Percentiles rank a stretch among this genome's conserved stretches.
These are phyloP conservation scores for Meiosimyza decipiens DNA, from an alignment of 2,888 invertebrate genomes.

Conservation along the genomic window DNA sequence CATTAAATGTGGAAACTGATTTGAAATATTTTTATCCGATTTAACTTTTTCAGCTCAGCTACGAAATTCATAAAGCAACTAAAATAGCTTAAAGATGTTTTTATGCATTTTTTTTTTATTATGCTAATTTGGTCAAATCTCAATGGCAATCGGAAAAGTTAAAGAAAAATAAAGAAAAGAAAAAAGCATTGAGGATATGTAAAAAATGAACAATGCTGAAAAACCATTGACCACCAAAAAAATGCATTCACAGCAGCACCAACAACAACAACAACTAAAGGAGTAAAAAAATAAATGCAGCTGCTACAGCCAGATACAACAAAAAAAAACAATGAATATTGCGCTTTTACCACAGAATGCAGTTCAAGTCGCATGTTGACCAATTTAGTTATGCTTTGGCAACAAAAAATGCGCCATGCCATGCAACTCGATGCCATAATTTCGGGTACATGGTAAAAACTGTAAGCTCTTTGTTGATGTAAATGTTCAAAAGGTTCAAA, in stretches of 20 bases:
- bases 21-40: slow-evolving; percentile 6
- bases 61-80: slow-evolving; percentile 4
- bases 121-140: slow-evolving; percentile 42
- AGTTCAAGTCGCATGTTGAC: slow-evolving; percentile 29
- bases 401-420: slow-evolving; percentile 9
- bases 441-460: too few relatives aligned
- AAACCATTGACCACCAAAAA: slow-evolving; percentile 23
- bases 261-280: neutral
- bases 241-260: neutral
- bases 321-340: neutral
- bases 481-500: too few relatives aligned
- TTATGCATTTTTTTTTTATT: slow-evolving; percentile 33
- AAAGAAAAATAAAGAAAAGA: neutral
- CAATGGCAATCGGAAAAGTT: slow-evolving; percentile 32
- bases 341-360: slow-evolving; percentile 20
- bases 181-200: neutral
- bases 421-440: neutral
- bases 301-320: too few relatives aligned
- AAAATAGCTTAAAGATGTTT: slow-evolving; percentile 12
- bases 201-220: neutral
- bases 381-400: slow-evolving; percentile 18
- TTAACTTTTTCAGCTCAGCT: neutral
- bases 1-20: slow-evolving; percentile 21
- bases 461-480: too few relatives aligned
- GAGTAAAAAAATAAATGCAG: too few relatives aligned